phyloP scores from a whole-genome alignment of 1,140 invertebrate genomes.

The Penaeus chinensis region DNA sequence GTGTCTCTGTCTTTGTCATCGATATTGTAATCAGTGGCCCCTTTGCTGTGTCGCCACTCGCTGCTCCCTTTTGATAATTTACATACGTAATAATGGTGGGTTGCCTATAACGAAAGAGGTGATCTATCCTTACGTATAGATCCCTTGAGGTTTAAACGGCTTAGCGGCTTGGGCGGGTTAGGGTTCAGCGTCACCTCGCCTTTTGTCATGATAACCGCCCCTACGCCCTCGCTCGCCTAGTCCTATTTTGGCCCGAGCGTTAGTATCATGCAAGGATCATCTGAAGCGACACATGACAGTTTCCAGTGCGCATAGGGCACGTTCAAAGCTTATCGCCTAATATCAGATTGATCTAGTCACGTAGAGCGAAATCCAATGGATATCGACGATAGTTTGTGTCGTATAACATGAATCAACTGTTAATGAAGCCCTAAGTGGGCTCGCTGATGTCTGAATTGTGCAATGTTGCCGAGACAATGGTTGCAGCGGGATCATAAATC shows the following conservation, averaged over 20 bases:
- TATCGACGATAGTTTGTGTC: conserved; percentile 48
- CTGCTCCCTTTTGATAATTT: conserved; percentile 52
- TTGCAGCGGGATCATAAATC: conserved; percentile 56
- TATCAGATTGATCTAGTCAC: conserved; percentile 35
- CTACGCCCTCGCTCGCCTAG: not conserved
- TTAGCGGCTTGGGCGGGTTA: conserved; percentile 1
- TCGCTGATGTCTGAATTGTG: conserved; percentile 59
- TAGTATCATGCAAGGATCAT: conserved; percentile 59
- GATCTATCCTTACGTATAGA: conserved; percentile 53
- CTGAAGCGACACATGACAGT: conserved; percentile 53
- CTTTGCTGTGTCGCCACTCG: not conserved
- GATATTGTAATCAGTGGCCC: conserved; percentile 42
- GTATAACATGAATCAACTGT: conserved; percentile 54
- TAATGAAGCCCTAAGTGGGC: conserved; percentile 60
- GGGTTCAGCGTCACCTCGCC: not conserved
- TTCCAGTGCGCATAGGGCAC: conserved; percentile 27
- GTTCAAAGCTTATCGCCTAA: conserved; percentile 42
- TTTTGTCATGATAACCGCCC: not conserved
- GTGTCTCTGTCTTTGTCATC: conserved; percentile 47
- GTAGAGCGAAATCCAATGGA: conserved; percentile 47
- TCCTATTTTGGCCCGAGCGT: conserved; percentile 33
- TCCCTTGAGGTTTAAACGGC: conserved; percentile 28
- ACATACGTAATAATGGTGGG: conserved; percentile 60
- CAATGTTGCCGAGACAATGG: conserved; percentile 60
- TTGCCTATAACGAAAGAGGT: conserved; percentile 59